Base-by-base conservation (phyloP, 2,113 vertebrate genomes). In the Raja brachyura region DNA sequence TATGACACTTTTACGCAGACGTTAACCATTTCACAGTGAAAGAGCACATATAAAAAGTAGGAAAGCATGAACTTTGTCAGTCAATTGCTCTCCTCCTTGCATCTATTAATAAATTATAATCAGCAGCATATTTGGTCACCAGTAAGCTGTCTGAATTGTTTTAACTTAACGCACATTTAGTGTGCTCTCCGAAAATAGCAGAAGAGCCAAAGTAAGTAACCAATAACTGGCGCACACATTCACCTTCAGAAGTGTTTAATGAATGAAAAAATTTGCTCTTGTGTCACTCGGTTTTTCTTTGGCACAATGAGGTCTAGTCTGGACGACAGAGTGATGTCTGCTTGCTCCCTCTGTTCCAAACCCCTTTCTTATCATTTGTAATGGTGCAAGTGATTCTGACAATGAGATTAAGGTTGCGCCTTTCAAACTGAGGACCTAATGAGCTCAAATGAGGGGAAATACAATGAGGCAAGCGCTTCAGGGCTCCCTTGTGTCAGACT, bases 351-450 rank as follows among this genome's bases (percentile, higher is more conserved):
- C 94, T 93, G 94, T 95, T 95, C 96, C 96, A 96, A 96, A 96
- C 96, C 96, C 94, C 95, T 95, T 94, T 96, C 96, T 96, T 95
- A 96, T 97, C 96, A 96, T 94, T 94, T 95, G 94, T 94, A 94
- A 95, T 94, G 94, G 90, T 94, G 95, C 94, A 94, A 96, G 95
- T 95, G 94, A 94, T 94, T 78, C 94, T 96, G 97, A 97, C 96
- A 96, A 96, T 94, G 93, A 94, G 95, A 96, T 94, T 95, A 94
- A 90, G 95, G 95, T 94, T 94, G 94, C 94, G 95, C 96, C 96
- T 95, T 94, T 95, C 95, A 95, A 96, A 96, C 96, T 97, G 96
- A 97, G 96, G 95, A 97, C 95, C 96, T 97, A 97, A 97, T 97
- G 96, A 97, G 95, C 94, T 94, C 63, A 93, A 94, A 94, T 95